Evolutionary conservation across 2,888 invertebrate genomes (phyloP).

Genomic region (Agriopis aurantiaria): DNA sequence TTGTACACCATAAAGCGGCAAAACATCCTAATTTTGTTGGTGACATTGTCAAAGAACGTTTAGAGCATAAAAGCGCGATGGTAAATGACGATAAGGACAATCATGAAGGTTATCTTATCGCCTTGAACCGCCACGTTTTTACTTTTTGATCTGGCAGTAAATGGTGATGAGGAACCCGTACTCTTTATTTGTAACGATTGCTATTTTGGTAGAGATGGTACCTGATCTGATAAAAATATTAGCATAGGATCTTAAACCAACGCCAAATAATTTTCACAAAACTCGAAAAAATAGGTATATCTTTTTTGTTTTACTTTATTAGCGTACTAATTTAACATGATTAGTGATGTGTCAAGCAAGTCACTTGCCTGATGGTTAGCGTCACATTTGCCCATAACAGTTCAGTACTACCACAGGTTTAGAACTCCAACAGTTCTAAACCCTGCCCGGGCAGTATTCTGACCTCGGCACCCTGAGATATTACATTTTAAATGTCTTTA

Average conservation of each 20-base stretch:
- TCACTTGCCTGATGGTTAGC: too few relatives aligned
- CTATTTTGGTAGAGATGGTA: constrained; percentile 33
- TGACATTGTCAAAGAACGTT: constrained; percentile 63
- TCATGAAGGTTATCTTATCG: constrained; percentile 77
- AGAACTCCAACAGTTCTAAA: too few relatives aligned
- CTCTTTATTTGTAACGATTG: constrained; percentile 59
- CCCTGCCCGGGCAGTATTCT: too few relatives aligned
- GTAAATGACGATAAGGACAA: constrained; percentile 70
- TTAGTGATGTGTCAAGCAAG: too few relatives aligned
- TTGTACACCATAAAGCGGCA: constrained; percentile 37
- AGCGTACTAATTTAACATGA: too few relatives aligned
- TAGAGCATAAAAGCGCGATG: constrained; percentile 68
- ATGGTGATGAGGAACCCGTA: constrained; percentile 67
- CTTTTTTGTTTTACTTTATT: too few relatives aligned
- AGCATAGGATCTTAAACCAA: background rate
- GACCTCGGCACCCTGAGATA: too few relatives aligned
- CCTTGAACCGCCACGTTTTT: constrained; percentile 78
- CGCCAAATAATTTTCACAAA: too few relatives aligned
- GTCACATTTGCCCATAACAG: too few relatives aligned
- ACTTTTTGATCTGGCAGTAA: constrained; percentile 67
- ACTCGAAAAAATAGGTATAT: too few relatives aligned
- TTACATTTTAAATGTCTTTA: too few relatives aligned
- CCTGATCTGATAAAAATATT: constrained; percentile 13
- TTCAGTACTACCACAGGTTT: too few relatives aligned
- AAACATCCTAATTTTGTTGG: constrained; percentile 59